Base-by-base conservation (phyloP, 2,113 vertebrate genomes). In the Eretmochelys imbricata region DNA sequence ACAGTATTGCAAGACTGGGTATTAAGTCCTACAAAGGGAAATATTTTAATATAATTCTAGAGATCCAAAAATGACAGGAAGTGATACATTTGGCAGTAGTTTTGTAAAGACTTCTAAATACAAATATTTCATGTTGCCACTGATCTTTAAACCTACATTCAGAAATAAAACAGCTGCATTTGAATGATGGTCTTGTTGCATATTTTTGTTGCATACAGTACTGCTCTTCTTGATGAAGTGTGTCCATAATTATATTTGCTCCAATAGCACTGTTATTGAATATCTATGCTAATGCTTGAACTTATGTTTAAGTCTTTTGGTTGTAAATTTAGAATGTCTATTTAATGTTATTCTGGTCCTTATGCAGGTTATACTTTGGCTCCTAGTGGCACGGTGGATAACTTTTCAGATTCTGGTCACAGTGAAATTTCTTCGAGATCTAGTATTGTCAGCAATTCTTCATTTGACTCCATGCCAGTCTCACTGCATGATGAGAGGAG, bases 381-480 rank as follows among this genome's bases (percentile, higher is more conserved):
- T 97, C 98, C 98, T 82, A 99, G 98, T 65, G 98, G 99, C 83
- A 98, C 98, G 0, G 99, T 98, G 91, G 99, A 99, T 95, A 99
- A 99, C 93, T 99, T 99, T 91, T 99, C 99, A 0, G 99, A 99
- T 97, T 99, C 99, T 11, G 99, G 99, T 48, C 99, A 99, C 98
- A 99, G 99, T 62, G 99, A 99, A 98, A 99, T 99, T 96, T 99
- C 99, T 54, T 99, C 99, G 10, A 99, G 99, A 93, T 99, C 99
- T 97, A 99, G 99, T 93, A 99, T 99, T 59, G 99, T 99, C 98
- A 99, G 99, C 97, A 99, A 99, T 98, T 99, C 99, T 10, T 99
- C 99, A 38, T 99, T 99, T 94, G 99, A 99, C 97, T 99, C 99
- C 48, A 97, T 99, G 88, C 98, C 98, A 46, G 98, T 97, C 42